Conservation (phyloP, 2,888 invertebrate genomes). For the Chrysomela aeneicollis region DNA sequence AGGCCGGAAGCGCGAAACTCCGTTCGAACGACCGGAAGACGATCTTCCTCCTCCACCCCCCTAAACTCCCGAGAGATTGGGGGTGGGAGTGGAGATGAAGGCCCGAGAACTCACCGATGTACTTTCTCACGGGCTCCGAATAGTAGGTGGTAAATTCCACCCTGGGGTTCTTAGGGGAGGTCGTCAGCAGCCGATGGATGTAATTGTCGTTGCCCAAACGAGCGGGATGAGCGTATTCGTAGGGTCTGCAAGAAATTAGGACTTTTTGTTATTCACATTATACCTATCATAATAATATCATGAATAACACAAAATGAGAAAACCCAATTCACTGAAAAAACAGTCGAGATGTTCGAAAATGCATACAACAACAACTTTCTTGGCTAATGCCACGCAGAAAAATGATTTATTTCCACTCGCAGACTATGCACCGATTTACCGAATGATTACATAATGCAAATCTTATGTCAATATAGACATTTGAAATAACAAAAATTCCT, state of each 20-base stretch:
- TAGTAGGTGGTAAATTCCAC: constrained; percentile 65
- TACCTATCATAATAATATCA: too few relatives aligned
- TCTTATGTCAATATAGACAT: too few relatives aligned
- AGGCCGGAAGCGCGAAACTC: background rate
- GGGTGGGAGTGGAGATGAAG: background rate
- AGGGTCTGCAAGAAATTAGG: constrained; percentile 44
- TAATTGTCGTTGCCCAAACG: constrained; percentile 77
- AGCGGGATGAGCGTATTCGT: constrained; percentile 62
- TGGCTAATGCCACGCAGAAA: too few relatives aligned
- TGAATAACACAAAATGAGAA: too few relatives aligned
- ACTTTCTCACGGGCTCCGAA: constrained; percentile 72
- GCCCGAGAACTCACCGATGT: constrained; percentile 67
- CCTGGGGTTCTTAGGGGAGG: constrained; percentile 58
- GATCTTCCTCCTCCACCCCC: background rate
- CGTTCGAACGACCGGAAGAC: background rate
- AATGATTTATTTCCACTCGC: too few relatives aligned
- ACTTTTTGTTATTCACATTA: background rate
- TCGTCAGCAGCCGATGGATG: constrained; percentile 72
- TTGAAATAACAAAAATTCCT: too few relatives aligned
- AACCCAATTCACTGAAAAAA: too few relatives aligned
- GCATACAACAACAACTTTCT: too few relatives aligned
- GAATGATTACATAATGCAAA: too few relatives aligned
- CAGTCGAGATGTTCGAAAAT: too few relatives aligned
- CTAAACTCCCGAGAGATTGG: background rate
- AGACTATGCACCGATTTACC: too few relatives aligned